Percentiles rank a stretch among this genome's conserved stretches.
Evolutionary conservation across 2,113 vertebrate genomes (phyloP).

Genomic region (Pelecanus crispus): DNA sequence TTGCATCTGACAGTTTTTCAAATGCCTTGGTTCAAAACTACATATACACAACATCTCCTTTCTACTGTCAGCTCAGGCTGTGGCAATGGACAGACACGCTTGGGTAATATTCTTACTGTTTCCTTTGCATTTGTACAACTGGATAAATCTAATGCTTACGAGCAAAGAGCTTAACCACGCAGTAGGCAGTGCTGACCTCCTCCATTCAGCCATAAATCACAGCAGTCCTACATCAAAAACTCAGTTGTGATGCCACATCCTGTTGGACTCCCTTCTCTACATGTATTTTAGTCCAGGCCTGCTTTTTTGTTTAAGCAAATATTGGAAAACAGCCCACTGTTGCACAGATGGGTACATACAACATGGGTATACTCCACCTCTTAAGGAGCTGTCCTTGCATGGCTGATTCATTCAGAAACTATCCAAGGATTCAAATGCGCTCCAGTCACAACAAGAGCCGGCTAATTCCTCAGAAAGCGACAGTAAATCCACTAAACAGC

Average conservation of each 20-base stretch:
- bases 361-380: background rate
- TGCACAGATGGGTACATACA: background rate
- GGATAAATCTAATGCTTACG: background rate
- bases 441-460: background rate
- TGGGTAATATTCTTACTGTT: background rate
- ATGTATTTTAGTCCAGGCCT: background rate
- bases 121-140: background rate
- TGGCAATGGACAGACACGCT: too few species aligned
- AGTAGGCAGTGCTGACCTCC: background rate
- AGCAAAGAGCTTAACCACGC: background rate
- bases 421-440: background rate
- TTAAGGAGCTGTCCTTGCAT: background rate
- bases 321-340: background rate
- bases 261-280: background rate
- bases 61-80: background rate
- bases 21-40: background rate
- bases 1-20: background rate
- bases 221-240: background rate
- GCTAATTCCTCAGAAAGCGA: slow-evolving; percentile 4
- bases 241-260: background rate
- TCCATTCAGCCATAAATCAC: background rate
- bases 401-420: slow-evolving; percentile 43
- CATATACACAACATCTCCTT: background rate
- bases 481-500: slow-evolving; percentile 6
- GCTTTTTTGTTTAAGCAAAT: background rate